Evolutionary conservation across 1,140 invertebrate genomes (phyloP).

Genomic region (Daktulosphaira vitifoliae): DNA sequence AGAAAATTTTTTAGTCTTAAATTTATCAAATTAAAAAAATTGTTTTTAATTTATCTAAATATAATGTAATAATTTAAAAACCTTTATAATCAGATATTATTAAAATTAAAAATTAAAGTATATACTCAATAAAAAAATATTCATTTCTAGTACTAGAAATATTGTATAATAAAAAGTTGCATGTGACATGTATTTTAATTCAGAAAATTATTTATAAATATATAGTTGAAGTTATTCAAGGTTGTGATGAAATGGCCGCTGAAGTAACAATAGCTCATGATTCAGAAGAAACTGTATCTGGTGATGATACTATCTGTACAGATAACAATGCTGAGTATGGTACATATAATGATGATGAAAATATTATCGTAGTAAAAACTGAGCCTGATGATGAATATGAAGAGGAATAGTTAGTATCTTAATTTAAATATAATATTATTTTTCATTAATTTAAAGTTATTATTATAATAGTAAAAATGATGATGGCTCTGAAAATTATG

Average conservation of each 20-base stretch:
- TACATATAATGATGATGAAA: constrained; percentile 27
- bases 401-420: constrained; percentile 11
- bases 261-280: constrained; percentile 26
- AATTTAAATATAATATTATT: no score
- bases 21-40: no score
- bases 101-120: no score
- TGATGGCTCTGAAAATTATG: constrained; percentile 13
- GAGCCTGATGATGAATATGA: constrained; percentile 22
- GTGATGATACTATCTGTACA: constrained; percentile 24
- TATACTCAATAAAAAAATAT: no score
- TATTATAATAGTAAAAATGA: constrained; percentile 21
- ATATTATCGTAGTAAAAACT: constrained; percentile 26
- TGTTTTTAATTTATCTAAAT: no score
- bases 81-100: no score
- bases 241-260: constrained; percentile 30
- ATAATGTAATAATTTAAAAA: no score
- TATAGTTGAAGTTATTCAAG: constrained; percentile 29
- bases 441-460: background rate
- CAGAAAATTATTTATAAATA: no score
- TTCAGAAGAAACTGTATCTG: constrained; percentile 20
- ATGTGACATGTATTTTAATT: no score
- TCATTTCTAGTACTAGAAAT: no score
- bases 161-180: no score
- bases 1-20: no score
- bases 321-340: constrained; percentile 27